These are phyloP conservation scores for Zapornia atra DNA, from an alignment of 2,113 vertebrate species.

Conservation along the genomic window DNA sequence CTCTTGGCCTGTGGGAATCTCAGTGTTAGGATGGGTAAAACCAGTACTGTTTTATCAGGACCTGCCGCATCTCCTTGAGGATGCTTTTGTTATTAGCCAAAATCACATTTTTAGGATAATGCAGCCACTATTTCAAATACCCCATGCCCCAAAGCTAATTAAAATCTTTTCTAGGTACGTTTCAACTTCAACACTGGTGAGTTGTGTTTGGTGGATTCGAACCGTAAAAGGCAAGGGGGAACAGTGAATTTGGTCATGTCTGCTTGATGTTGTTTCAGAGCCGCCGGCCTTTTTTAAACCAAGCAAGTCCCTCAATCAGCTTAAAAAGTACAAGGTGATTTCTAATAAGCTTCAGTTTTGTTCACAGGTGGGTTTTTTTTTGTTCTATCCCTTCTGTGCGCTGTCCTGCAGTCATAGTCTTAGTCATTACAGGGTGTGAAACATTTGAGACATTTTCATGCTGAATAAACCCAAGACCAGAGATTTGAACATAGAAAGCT, in stretches of 20 bases:
- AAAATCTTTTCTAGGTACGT: neutral
- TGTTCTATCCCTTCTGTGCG: neutral
- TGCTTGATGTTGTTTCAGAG: neutral
- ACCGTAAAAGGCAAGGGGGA: neutral
- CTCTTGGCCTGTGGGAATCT: neutral
- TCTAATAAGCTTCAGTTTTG: neutral
- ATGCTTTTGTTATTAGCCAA: neutral
- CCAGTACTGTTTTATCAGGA: accelerated
- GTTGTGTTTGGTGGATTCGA: neutral
- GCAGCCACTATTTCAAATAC: neutral
- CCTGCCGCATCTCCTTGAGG: neutral
- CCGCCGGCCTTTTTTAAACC: neutral
- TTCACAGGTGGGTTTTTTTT: neutral
- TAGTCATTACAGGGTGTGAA: neutral
- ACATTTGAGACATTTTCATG: neutral
- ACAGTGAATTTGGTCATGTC: neutral
- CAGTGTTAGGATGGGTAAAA: neutral
- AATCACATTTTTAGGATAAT: neutral
- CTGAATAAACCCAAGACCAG: neutral
- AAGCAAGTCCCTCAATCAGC: neutral
- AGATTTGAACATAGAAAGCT: neutral
- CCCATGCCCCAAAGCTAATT: neutral
- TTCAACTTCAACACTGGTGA: neutral
- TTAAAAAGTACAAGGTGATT: constrained; percentile 13
- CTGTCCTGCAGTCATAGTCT: neutral